These are phyloP conservation scores for Glossophaga mutica DNA, from an alignment of 2,797 vertebrate genomes.

Conservation along the genomic window DNA sequence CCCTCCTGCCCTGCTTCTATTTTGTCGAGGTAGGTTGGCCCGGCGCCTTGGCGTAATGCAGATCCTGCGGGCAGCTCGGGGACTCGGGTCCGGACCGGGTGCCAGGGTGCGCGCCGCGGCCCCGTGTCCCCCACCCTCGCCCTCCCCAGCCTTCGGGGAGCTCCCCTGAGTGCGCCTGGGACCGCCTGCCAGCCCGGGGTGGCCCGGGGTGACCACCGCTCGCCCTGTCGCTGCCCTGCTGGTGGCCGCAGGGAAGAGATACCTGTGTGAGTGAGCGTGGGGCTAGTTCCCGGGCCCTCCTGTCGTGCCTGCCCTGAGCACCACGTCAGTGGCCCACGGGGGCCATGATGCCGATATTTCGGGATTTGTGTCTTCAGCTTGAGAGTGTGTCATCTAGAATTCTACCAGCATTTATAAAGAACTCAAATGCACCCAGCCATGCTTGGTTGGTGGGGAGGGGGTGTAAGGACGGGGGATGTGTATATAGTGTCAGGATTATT, in stretches of 20 bases:
- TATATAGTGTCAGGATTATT: background rate
- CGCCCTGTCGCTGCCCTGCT: background rate
- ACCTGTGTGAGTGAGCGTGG: constrained; percentile 70
- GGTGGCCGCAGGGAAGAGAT: constrained; percentile 37
- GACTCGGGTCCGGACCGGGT: background rate
- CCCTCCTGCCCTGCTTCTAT: constrained; percentile 96
- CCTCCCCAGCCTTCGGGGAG: background rate
- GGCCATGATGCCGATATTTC: background rate
- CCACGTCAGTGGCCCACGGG: background rate
- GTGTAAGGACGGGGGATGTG: background rate
- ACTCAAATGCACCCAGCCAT: background rate
- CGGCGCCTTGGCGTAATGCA: constrained; percentile 52
- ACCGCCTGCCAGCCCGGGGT: background rate
- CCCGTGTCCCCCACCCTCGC: background rate
- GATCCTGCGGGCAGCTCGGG: constrained; percentile 5
- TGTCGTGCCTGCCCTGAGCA: background rate
- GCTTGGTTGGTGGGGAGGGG: background rate
- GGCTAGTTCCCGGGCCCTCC: background rate
- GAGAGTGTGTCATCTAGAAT: background rate
- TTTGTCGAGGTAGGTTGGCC: constrained; percentile 94
- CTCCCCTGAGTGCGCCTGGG: background rate
- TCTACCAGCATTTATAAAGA: background rate
- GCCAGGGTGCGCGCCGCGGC: background rate
- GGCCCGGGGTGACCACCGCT: background rate
- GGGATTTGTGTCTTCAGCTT: background rate